A percentile compares a stretch with the other conserved stretches of the same genome.
Evolutionary conservation across 23 tunicate species (phyloP).

Genomic region (Halocynthia aurantium): DNA sequence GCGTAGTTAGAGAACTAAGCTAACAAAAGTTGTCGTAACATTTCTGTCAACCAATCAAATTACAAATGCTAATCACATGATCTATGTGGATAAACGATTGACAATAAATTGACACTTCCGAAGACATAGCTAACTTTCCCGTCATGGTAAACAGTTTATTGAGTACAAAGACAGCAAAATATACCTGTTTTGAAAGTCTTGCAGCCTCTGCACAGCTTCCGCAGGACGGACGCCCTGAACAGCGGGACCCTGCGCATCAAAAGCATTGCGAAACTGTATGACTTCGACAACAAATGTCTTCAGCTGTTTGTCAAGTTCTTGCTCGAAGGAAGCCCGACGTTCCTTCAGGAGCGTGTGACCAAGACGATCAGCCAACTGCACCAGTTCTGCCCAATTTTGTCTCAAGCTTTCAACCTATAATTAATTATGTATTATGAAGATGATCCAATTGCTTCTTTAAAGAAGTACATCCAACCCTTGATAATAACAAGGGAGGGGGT

Average conservation of each 20-base stretch:
- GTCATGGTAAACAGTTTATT: background rate
- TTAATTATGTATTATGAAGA: too few relatives aligned
- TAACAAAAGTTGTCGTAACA: background rate
- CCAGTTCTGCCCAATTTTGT: slow-evolving; percentile 76
- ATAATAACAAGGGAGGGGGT: too few relatives aligned
- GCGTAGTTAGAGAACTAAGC: background rate
- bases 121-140: background rate
- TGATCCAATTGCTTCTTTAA: too few relatives aligned
- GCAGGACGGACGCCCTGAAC: slow-evolving; percentile 82
- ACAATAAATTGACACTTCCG: background rate
- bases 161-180: background rate
- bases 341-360: slow-evolving; percentile 79
- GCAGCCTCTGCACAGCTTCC: slow-evolving; percentile 75
- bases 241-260: slow-evolving; percentile 92
- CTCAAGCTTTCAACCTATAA: slow-evolving; percentile 72
- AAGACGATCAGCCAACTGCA: slow-evolving; percentile 53
- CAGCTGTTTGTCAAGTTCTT: slow-evolving; percentile 91
- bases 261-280: slow-evolving; percentile 78
- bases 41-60: background rate
- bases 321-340: slow-evolving; percentile 76
- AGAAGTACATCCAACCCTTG: too few relatives aligned
- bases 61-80: background rate
- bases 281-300: slow-evolving; percentile 90
- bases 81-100: background rate
- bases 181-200: slow-evolving; percentile 83